Evolutionary conservation across 2,888 invertebrate genomes (phyloP).

Genomic region (Eupithecia subfuscata): DNA sequence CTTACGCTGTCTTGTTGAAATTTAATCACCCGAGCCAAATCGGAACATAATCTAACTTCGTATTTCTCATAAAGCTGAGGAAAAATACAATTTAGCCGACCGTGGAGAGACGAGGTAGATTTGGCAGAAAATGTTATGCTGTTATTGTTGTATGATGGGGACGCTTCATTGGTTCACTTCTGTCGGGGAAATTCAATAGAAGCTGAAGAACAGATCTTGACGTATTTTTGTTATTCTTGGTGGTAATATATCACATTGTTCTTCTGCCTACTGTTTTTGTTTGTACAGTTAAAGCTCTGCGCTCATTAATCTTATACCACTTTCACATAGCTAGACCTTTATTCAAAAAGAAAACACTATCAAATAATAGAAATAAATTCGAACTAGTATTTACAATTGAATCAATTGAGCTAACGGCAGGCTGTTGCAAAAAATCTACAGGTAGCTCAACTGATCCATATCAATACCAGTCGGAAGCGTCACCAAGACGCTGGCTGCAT

Average conservation of each 20-base stretch:
- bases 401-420: no score
- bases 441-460: no score
- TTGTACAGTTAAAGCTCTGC: not conserved
- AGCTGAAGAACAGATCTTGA: not conserved
- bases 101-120: conserved; percentile 34
- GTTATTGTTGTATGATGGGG: conserved; percentile 25
- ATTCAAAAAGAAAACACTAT: no score
- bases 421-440: no score
- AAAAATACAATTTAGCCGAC: conserved; percentile 34
- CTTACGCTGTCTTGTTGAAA: not conserved
- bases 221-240: not conserved
- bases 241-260: not conserved
- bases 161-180: conserved; percentile 9
- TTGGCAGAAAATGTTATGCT: conserved; percentile 36
- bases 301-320: no score
- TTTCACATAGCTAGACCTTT: no score
- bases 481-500: no score
- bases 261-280: not conserved
- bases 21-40: conserved; percentile 8
- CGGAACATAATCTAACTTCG: not conserved
- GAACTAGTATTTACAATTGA: no score
- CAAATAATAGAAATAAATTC: no score
- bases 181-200: not conserved
- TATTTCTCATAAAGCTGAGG: conserved; percentile 17
- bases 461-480: no score